Evolutionary conservation across 1,140 invertebrate species (phyloP), one percentile per base, ranked within the genome.

Genomic region (Laupala kohalensis): DNA sequence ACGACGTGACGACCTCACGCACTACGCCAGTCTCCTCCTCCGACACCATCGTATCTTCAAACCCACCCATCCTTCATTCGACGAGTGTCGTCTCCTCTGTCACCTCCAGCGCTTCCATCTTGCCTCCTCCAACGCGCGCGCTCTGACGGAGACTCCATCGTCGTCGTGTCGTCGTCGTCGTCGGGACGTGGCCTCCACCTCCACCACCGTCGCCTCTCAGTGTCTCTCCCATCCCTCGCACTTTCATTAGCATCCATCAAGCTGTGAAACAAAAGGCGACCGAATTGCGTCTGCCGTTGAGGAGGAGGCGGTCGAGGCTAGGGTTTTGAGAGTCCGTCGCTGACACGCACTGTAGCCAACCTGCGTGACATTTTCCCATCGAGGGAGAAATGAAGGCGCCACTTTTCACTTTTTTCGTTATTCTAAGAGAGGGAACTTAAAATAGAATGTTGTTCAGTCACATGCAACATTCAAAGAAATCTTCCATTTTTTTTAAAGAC

Each of bases 201-300:
- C 62, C 25, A 25, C 28, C 53, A 25, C 9, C 24, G 24, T 37
- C 53, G 68, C 37, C 30, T 4, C 30, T 25, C 28, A 13, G 62
- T 28, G 25, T 25, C 70, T 9, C 19, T 25, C 15, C 27, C 26
- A 6, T 23, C 53, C 29, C 24, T 37, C 25, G 67, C 53, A 65
- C 73, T 74, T 74, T 74, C 73, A 74, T 74, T 74, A 74, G 73
- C 73, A 74, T 74, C 73, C 73, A 74, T 74, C 73, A 74, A 74
- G 73, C 73, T 70, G 72, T 74, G 73, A 74, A 74, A 74, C 73
- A 74, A 74, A 74, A 72, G 67, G 63, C 69, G 29, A 62, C 69
- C 67, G 69, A 64, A 63, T 62, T 64, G 37, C 63, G 69, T 64
- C 63, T 70, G 25, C 29, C 25, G 37, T 29, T 28, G 28, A 62